These are phyloP conservation scores for Rafetus swinhoei DNA, from an alignment of 2,113 vertebrate genomes.

Conservation along the genomic window DNA sequence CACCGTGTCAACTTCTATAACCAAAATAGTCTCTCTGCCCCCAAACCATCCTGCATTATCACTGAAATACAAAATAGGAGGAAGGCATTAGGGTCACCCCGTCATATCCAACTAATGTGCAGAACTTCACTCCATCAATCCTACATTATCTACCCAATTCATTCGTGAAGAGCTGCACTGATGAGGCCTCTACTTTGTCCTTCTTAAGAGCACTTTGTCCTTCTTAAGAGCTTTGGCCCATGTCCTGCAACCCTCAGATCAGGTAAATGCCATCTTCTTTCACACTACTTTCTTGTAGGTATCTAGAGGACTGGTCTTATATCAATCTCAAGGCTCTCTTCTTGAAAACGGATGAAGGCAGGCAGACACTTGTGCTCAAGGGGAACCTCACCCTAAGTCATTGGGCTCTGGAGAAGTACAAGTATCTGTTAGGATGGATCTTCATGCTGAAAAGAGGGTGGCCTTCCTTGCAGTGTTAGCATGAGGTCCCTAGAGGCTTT, in stretches of 20 bases:
- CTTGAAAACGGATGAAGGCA: not conserved
- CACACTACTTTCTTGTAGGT: not conserved
- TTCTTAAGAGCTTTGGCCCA: fast-evolving
- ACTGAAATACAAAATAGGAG: not conserved
- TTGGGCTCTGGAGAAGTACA: not conserved
- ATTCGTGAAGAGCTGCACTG: not conserved
- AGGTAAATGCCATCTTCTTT: not conserved
- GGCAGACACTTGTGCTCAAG: not conserved
- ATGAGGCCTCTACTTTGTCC: fast-evolving
- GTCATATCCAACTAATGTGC: fast-evolving
- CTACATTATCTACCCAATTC: fast-evolving
- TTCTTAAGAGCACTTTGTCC: fast-evolving
- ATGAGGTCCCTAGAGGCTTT: not conserved
- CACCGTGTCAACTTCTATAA: not conserved
- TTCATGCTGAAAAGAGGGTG: not conserved
- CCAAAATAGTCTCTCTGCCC: fast-evolving
- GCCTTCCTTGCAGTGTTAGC: not conserved
- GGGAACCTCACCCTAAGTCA: not conserved
- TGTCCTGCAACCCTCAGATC: not conserved
- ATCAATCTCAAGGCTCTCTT: not conserved
- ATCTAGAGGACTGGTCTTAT: not conserved
- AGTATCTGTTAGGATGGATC: not conserved
- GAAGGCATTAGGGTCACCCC: fast-evolving
- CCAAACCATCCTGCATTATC: fast-evolving
- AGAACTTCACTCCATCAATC: not conserved